Conservation (phyloP, 2,888 invertebrate species). For the Microplitis manilae region DNA sequence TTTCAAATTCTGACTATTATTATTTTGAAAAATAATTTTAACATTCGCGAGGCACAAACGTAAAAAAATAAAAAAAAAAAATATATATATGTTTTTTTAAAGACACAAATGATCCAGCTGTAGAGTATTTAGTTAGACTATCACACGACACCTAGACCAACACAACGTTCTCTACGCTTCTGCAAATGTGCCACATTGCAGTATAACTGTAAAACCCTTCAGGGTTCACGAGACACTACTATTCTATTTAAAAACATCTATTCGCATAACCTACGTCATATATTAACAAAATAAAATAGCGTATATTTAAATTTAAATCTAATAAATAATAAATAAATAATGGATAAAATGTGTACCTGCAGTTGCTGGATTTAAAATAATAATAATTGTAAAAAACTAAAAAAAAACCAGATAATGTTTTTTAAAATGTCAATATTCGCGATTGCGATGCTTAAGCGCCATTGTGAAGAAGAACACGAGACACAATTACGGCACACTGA, state of each 20-base stretch:
- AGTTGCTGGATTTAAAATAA: neutral
- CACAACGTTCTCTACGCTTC: conserved; percentile 69
- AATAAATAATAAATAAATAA: neutral
- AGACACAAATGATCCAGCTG: conserved; percentile 39
- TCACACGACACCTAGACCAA: conserved; percentile 59
- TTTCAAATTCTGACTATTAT: neutral
- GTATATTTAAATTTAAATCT: no score
- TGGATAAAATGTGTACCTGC: neutral
- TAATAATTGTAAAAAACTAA: conserved; percentile 54
- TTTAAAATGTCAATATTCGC: conserved; percentile 67
- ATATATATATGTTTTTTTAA: conserved; percentile 9
- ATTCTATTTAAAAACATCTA: conserved; percentile 70
- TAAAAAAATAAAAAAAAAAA: neutral
- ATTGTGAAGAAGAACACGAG: conserved; percentile 61
- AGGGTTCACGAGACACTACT: conserved; percentile 71
- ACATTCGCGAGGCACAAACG: neutral
- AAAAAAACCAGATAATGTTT: conserved; percentile 65
- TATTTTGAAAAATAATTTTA: neutral
- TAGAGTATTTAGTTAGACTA: conserved; percentile 49
- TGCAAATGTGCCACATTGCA: conserved; percentile 73
- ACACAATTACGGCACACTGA: conserved; percentile 30
- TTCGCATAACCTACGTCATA: conserved; percentile 65
- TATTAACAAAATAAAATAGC: conserved; percentile 2
- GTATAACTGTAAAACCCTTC: conserved; percentile 72
- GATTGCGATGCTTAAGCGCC: conserved; percentile 67